Evolutionary conservation across 2,797 vertebrate species (phyloP), one percentile per base, ranked within the genome.

Genomic region (Alfaro cultratus): DNA sequence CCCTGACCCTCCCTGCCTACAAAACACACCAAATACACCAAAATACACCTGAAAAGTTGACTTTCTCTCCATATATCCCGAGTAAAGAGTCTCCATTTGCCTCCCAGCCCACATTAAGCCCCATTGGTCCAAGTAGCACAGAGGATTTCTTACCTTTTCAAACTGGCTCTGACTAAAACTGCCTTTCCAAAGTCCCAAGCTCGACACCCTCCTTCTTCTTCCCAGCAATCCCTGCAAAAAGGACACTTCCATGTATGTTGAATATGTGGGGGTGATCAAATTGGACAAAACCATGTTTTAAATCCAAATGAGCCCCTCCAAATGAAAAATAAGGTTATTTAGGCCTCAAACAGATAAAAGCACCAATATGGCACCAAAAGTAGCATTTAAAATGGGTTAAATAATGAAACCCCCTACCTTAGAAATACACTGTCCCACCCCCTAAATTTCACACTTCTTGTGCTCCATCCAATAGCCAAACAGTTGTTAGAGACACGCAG

Each of bases 191-290:
- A 93, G 90, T 92, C 91, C 83, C 89, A 92, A 92, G 79, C 91
- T 93, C 93, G 93, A 85, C 87, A 92, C 80, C 91, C 94, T 95
- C 92, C 93, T 94, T 96, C 96, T 96, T 96, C 96, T 96, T 96
- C 95, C 96, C 96, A 96, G 95, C 93, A 96, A 96, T 94, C 96
- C 95, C 94, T 96, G 96, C 96, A 96, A 95, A 92, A 94, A 91
- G 95, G 96, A 94, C 93, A 95, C 94, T 94, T 95, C 96, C 96
- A 96, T 96, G 93, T 96, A 82, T 85, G 94, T 93, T 94, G 88
- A 92, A 88, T 89, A 81, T 93, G 94, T 90, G 95, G 96, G 96
- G 96, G 96, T 96, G 96, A 92, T 77, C 93, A 93, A 72, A 93
- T 90, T 93, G 82, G 82, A 87, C 82, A 76, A 86, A 88, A 93